These are phyloP conservation scores for Conger conger DNA, from an alignment of 2,113 vertebrate genomes.

Conservation along the genomic window DNA sequence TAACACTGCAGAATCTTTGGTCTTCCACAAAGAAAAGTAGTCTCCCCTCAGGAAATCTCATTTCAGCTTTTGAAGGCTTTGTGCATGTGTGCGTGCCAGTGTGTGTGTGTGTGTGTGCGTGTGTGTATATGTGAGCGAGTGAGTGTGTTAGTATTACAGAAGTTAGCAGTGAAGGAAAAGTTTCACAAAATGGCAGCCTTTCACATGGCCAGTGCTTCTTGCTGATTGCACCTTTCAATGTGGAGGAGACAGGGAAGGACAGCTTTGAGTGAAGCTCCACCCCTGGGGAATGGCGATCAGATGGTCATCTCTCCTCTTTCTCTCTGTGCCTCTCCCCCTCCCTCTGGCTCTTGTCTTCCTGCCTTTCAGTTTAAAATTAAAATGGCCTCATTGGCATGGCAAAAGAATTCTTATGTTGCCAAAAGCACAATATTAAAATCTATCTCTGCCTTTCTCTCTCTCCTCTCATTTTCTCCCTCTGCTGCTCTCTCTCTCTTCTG, in stretches of 20 bases:
- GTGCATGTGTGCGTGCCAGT: too few relatives aligned
- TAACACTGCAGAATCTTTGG: background rate
- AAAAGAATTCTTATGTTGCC: too few relatives aligned
- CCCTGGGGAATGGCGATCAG: background rate
- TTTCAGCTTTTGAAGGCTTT: background rate
- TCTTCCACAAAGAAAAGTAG: background rate
- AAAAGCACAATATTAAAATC: too few relatives aligned
- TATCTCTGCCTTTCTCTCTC: background rate
- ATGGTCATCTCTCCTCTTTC: background rate
- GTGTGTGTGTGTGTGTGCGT: too few relatives aligned
- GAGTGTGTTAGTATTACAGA: background rate
- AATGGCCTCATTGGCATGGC: too few relatives aligned
- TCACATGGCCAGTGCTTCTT: background rate
- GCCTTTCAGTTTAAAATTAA: too few relatives aligned
- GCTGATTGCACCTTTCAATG: background rate
- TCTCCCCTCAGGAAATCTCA: background rate
- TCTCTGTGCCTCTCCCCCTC: conserved; percentile 9
- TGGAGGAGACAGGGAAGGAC: background rate
- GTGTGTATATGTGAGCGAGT: too few relatives aligned
- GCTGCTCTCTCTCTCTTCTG: background rate
- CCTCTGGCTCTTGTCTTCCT: background rate
- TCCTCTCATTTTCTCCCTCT: background rate
- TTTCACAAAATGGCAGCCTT: background rate
- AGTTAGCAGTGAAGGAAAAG: background rate
- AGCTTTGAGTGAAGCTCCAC: background rate